A percentile compares a stretch with the other conserved stretches of the same genome.
These are phyloP conservation scores for Aspidoscelis tigris DNA, from an alignment of 2,113 vertebrate genomes.

Conservation along the genomic window DNA sequence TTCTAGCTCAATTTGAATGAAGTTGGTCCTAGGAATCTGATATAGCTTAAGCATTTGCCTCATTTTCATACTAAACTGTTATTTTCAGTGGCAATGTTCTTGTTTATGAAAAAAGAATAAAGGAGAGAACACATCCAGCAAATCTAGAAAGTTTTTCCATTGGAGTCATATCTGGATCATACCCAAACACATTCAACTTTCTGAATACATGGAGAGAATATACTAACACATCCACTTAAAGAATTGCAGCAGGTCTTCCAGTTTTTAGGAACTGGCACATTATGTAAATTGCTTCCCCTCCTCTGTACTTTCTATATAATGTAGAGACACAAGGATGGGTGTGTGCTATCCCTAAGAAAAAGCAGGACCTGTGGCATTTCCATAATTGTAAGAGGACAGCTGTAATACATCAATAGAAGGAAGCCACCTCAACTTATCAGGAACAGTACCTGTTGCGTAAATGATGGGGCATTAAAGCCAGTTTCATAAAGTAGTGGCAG, in stretches of 20 bases:
- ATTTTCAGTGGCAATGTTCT: neutral
- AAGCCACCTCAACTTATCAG: neutral
- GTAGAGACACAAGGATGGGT: neutral
- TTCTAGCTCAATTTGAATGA: neutral
- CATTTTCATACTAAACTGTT: neutral
- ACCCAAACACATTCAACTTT: neutral
- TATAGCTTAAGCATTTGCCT: neutral
- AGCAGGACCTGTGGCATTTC: neutral
- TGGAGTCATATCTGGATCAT: too few species aligned
- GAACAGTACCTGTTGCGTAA: neutral
- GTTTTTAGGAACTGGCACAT: neutral
- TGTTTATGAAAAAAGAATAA: neutral
- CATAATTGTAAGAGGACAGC: neutral
- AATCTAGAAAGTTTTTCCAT: neutral
- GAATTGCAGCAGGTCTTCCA: neutral
- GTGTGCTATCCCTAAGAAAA: neutral
- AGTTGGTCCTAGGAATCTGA: neutral
- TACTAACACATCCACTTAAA: neutral
- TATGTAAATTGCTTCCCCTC: neutral
- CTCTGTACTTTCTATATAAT: neutral
- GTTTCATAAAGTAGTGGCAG: neutral
- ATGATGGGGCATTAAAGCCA: neutral
- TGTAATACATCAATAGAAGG: neutral
- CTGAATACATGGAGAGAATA: neutral
- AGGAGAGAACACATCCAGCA: neutral